These are phyloP conservation scores for Megalops atlanticus DNA, from an alignment of 2,113 vertebrate species.

Conservation along the genomic window DNA sequence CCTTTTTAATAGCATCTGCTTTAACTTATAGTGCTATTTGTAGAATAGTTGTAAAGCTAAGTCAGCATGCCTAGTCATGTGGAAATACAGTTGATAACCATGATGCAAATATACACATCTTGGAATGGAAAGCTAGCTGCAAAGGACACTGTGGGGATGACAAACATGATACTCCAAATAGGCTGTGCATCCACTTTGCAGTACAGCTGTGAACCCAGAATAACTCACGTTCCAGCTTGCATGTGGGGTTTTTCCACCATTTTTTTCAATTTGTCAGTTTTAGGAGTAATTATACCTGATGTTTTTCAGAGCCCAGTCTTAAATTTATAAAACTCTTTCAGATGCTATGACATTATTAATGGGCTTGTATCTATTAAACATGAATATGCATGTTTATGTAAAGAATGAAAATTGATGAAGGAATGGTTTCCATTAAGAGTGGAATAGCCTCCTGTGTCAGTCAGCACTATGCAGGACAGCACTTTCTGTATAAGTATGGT, in stretches of 20 bases:
- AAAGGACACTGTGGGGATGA: background rate
- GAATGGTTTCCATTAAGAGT: too few relatives aligned
- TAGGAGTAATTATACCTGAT: too few relatives aligned
- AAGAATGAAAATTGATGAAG: too few relatives aligned
- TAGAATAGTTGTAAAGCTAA: background rate
- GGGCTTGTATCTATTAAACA: too few relatives aligned
- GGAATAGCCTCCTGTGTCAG: too few relatives aligned
- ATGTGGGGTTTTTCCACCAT: background rate
- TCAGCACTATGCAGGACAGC: too few relatives aligned
- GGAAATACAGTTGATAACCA: background rate
- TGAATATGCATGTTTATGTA: too few relatives aligned
- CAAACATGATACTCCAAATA: background rate
- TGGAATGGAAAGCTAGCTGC: background rate
- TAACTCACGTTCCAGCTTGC: background rate
- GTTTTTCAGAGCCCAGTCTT: too few relatives aligned
- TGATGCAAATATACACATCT: background rate
- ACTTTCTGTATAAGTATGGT: too few relatives aligned
- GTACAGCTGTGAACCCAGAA: background rate
- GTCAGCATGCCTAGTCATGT: background rate
- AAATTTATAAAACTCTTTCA: too few relatives aligned
- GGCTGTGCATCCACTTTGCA: background rate
- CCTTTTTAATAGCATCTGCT: conserved; percentile 17
- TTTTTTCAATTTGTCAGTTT: background rate
- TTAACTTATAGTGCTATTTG: background rate
- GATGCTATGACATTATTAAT: background rate